These are phyloP conservation scores for Caenorhabditis virilis DNA, from an alignment of 2,888 invertebrate species.

Conservation along the genomic window DNA sequence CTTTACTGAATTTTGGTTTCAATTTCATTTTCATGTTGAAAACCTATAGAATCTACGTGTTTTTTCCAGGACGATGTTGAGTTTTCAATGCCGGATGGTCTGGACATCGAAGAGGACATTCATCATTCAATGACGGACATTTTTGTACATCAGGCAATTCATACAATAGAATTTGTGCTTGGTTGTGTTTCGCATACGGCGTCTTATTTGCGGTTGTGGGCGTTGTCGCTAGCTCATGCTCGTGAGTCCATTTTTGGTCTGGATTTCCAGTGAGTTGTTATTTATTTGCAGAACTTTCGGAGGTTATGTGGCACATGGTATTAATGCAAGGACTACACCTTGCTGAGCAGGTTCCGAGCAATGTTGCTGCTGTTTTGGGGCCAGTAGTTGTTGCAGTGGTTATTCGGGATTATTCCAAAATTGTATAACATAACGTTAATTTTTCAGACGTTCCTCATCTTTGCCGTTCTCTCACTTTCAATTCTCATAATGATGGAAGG, in stretches of 20 bases:
- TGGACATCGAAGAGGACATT: conserved; percentile 10
- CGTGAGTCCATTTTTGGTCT: no score
- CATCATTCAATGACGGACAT: conserved; percentile 31
- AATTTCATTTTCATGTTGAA: no score
- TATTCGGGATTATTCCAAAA: conserved; percentile 3
- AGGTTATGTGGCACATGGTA: conserved; percentile 59
- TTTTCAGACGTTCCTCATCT: conserved; percentile 81
- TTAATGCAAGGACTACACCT: conserved; percentile 42
- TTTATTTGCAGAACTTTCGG: conserved; percentile 47
- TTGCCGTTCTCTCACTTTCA: conserved; percentile 72
- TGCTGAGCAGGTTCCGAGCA: conserved; percentile 9
- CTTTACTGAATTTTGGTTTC: neutral
- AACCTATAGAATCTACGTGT: no score
- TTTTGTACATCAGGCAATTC: conserved; percentile 76
- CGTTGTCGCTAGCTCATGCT: conserved; percentile 67
- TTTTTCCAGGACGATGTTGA: conserved; percentile 22
- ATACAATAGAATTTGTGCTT: conserved; percentile 74
- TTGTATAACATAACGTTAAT: no score
- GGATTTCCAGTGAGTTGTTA: neutral
- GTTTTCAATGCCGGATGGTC: no score
- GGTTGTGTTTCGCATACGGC: conserved; percentile 69
- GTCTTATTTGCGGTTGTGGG: conserved; percentile 69
- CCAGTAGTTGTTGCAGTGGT: conserved; percentile 13
- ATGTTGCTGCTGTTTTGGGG: neutral
- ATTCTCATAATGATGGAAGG: conserved; percentile 68